Evolutionary conservation across 2,113 vertebrate species (phyloP), one percentile per base, ranked within the genome.

Genomic region (Oryzias javanicus): DNA sequence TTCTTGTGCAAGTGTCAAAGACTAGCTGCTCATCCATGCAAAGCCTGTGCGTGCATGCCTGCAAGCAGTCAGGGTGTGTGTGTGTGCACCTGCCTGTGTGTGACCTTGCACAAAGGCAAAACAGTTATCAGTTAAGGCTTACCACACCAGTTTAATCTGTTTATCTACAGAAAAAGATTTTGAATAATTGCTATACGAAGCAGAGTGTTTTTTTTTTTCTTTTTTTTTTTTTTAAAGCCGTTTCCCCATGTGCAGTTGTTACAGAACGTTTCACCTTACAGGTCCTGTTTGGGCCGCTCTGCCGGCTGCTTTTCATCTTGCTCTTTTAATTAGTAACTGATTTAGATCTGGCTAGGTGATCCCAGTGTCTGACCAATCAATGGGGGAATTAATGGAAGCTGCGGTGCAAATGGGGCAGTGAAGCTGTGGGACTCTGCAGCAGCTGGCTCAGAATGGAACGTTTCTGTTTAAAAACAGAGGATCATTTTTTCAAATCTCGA

Each of bases 281-380:
- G 78, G 72, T 86, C 78, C 76, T 81, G 71, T 69, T 12, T 78
- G 78, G 79, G 81, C 79, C 82, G 78, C 74, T 42, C 70, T 70
- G 80, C 79, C 51, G 78, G 80, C 71, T 78, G 76, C 84, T 81
- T 86, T 82, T 87, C 85, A 86, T 82, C 81, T 68, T 71, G 78
- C 74, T 82, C 80, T 82, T 86, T 87, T 86, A 88, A 90, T 90
- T 85, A 88, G 86, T 86, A 85, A 82, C 80, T 85, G 85, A 87
- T 90, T 86, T 86, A 86, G 83, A 87, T 86, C 80, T 78, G 78
- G 80, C 66, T 46, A 81, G 86, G 82, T 85, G 83, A 88, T 81
- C 80, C 79, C 77, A 76, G 72, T 74, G 82, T 82, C 83, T 86
- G 72, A 70, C 80, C 80, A 87, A 87, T 90, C 86, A 88, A 84